Evolutionary conservation across 2,797 vertebrate genomes (phyloP).

Genomic region (Microcaecilia unicolor): DNA sequence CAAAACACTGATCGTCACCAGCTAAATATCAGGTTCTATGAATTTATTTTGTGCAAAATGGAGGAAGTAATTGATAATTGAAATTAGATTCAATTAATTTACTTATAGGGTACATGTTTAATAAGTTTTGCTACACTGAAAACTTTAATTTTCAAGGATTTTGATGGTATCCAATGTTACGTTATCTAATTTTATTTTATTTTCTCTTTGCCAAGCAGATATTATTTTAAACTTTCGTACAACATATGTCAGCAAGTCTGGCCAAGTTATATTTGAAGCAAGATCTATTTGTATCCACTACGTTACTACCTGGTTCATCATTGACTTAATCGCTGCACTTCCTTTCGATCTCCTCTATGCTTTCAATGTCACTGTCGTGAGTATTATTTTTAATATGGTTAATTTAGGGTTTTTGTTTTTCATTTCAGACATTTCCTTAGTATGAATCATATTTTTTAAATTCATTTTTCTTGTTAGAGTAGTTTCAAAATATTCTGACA

Average conservation of each 20-base stretch:
- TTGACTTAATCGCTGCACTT: constrained; percentile 91
- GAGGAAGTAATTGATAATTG: too few species aligned
- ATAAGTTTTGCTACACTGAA: too few species aligned
- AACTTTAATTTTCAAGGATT: background rate
- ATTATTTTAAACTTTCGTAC: constrained; percentile 97
- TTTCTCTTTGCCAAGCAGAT: constrained; percentile 61
- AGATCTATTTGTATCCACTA: constrained; percentile 96
- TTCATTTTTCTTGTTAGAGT: too few species aligned
- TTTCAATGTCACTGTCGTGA: constrained; percentile 97
- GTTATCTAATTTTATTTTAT: constrained; percentile 14
- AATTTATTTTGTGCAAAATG: too few species aligned
- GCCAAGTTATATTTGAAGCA: constrained; percentile 93
- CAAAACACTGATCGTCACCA: too few species aligned
- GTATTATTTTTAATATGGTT: constrained; percentile 51
- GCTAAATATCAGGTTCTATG: too few species aligned
- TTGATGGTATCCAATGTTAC: background rate
- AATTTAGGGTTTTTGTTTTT: too few species aligned
- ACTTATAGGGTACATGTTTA: too few species aligned
- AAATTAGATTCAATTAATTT: too few species aligned
- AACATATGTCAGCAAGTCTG: constrained; percentile 94
- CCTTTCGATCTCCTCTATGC: constrained; percentile 96
- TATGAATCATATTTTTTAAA: too few species aligned
- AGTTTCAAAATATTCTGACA: too few species aligned
- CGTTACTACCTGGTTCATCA: constrained; percentile 95
- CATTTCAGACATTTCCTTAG: too few species aligned